Conservation (phyloP, 1,140 invertebrate species). For the Drosophila truncata region DNA sequence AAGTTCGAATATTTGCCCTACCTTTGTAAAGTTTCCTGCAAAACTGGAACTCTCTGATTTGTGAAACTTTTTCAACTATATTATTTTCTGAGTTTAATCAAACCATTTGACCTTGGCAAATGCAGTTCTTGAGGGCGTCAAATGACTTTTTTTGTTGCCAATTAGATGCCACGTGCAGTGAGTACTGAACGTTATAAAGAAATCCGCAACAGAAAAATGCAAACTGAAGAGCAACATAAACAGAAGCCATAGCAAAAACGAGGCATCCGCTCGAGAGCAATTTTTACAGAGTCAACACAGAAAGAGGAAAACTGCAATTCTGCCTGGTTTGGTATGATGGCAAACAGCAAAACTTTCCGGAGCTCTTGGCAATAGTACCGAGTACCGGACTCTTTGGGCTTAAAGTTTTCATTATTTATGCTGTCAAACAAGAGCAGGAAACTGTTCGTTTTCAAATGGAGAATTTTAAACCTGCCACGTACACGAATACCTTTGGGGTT, state of each 20-base stretch:
- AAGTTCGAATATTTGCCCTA: too few relatives aligned
- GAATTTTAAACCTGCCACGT: slow-evolving; percentile 8
- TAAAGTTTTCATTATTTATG: slow-evolving; percentile 19
- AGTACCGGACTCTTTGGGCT: slow-evolving; percentile 16
- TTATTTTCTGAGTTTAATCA: too few relatives aligned
- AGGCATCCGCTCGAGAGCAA: slow-evolving; percentile 13
- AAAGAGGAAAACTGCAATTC: slow-evolving; percentile 16
- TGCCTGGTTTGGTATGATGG: neutral
- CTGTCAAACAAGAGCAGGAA: slow-evolving; percentile 7
- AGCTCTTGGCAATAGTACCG: neutral
- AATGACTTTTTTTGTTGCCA: neutral
- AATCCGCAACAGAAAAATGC: neutral
- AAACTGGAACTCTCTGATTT: neutral
- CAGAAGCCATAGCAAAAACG: neutral
- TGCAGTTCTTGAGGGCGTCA: neutral
- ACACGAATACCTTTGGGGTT: slow-evolving; percentile 13
- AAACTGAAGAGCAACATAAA: slow-evolving; percentile 18
- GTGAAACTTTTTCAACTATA: neutral
- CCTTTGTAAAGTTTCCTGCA: neutral
- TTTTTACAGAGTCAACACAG: slow-evolving; percentile 16
- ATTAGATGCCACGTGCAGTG: slow-evolving; percentile 9
- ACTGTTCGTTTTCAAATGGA: neutral
- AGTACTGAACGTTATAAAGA: neutral
- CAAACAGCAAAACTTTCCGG: slow-evolving; percentile 10
- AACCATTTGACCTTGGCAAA: neutral